Base-by-base conservation (phyloP, 2,888 invertebrate genomes). In the Epinotia brunnichana region DNA sequence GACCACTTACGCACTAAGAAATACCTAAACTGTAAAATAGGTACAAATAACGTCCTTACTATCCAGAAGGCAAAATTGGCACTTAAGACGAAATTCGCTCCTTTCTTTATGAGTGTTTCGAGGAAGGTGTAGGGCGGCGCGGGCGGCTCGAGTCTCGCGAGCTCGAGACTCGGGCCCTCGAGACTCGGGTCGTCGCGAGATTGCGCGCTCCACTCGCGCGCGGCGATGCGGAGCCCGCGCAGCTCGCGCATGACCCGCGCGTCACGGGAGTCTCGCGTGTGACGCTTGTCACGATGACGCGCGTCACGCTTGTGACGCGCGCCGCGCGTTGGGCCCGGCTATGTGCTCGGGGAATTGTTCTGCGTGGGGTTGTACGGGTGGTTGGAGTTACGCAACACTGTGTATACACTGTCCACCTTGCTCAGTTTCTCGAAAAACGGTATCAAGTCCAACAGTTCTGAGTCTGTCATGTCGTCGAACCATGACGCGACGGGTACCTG, bases 381-480 rank as follows among this genome's bases (percentile, higher is more conserved):
- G 94, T 97, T 97, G 80, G 97, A 97, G 94, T 98, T 98, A 88
- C 98, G 97, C 91, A 98, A 94, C 94, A 98, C 97, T 89, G 97
- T 97, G 94, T 98, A 99, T 80, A 99, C 98, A 94, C 98, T 98
- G 92, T 99, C 98, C 87, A 98, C 98, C 94, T 97, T 97, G 93
- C 98, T 97, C 82, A 99, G 95, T 90, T 97, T 97, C 94, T 99
- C 99, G 93, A 99, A 98, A 92, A 99, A 97, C 82, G 99, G 99
- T 91, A 99, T 97, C 88, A 99, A 95, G 94, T 99, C 99, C 86
- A 98, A 95, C 79, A 99, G 95, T 93, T 99, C 99, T 76, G 97
- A 97, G 93, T 99, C 99, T 85, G 97, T 96, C 95, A 98, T 97
- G 93, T 99, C 99, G 94, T 99, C 99, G 94, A 99, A 99, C 99